Conservation (phyloP, 2,797 vertebrate species). For the Miichthys miiuy region DNA sequence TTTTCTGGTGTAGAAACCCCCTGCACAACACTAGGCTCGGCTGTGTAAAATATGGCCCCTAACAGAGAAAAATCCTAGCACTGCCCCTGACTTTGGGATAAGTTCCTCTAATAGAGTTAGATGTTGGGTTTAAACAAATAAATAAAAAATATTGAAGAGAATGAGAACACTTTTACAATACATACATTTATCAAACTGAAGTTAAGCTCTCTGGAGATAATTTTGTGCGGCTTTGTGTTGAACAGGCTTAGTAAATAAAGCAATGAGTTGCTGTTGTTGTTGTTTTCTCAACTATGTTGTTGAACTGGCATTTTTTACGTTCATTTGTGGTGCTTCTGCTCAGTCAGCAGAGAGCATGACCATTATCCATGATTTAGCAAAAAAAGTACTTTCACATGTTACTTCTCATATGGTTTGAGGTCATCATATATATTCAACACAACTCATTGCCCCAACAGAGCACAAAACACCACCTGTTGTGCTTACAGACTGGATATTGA, state of each 20-base stretch:
- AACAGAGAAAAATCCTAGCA: neutral
- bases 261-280: neutral
- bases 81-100: neutral
- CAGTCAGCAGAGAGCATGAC: slow-evolving; percentile 1
- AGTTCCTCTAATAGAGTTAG: neutral
- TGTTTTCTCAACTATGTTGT: neutral
- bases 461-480: neutral
- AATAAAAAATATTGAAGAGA: neutral
- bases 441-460: neutral
- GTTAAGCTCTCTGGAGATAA: neutral
- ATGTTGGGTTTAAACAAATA: neutral
- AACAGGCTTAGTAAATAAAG: neutral
- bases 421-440: neutral
- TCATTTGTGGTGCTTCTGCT: neutral
- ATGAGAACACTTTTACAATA: neutral
- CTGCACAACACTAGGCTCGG: neutral
- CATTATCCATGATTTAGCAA: neutral
- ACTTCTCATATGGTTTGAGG: neutral
- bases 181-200: neutral
- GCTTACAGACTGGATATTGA: neutral
- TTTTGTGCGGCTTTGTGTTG: neutral
- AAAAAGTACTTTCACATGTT: slow-evolving; percentile 9
- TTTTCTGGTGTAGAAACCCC: neutral
- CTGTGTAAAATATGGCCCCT: neutral
- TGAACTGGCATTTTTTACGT: neutral